These are phyloP conservation scores for Digitonthophagus gazella DNA, from an alignment of 2,888 invertebrate genomes.

Conservation along the genomic window DNA sequence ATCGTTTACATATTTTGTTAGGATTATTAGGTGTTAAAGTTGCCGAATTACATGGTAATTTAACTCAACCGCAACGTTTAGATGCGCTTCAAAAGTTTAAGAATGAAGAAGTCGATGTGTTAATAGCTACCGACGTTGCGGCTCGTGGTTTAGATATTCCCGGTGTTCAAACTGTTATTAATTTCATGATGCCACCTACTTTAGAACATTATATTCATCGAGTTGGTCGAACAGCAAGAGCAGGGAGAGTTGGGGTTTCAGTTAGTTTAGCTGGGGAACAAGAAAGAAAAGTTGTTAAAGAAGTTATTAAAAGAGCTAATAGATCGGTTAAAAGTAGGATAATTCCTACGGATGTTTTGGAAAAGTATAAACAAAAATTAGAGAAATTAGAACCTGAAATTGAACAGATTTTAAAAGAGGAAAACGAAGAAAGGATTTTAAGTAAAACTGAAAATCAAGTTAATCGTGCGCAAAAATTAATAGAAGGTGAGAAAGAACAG, in stretches of 20 bases:
- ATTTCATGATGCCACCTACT: constrained; percentile 93
- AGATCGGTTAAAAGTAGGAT: constrained; percentile 84
- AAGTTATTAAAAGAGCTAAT: constrained; percentile 82
- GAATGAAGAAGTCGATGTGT: constrained; percentile 76
- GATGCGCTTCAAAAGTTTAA: constrained; percentile 87
- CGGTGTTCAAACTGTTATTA: constrained; percentile 96
- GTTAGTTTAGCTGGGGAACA: constrained; percentile 93
- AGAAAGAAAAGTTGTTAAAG: constrained; percentile 88
- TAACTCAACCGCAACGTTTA: constrained; percentile 92
- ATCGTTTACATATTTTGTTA: constrained; percentile 86
- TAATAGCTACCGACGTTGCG: constrained; percentile 93
- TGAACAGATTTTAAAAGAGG: constrained; percentile 78
- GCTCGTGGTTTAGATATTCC: constrained; percentile 88
- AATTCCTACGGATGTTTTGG: constrained; percentile 85
- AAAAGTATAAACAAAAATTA: constrained; percentile 78
- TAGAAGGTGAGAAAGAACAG: constrained; percentile 54
- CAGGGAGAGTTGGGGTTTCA: constrained; percentile 89
- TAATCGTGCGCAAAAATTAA: constrained; percentile 65
- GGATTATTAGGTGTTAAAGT: constrained; percentile 87
- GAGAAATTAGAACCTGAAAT: constrained; percentile 76
- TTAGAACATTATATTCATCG: constrained; percentile 95
- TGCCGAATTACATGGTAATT: constrained; percentile 89
- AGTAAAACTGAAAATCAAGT: constrained; percentile 83
- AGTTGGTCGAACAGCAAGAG: constrained; percentile 94
- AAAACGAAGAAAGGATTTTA: constrained; percentile 77